These are phyloP conservation scores for Phylloscopus trochilus DNA, from an alignment of 2,113 vertebrate species.

Conservation along the genomic window DNA sequence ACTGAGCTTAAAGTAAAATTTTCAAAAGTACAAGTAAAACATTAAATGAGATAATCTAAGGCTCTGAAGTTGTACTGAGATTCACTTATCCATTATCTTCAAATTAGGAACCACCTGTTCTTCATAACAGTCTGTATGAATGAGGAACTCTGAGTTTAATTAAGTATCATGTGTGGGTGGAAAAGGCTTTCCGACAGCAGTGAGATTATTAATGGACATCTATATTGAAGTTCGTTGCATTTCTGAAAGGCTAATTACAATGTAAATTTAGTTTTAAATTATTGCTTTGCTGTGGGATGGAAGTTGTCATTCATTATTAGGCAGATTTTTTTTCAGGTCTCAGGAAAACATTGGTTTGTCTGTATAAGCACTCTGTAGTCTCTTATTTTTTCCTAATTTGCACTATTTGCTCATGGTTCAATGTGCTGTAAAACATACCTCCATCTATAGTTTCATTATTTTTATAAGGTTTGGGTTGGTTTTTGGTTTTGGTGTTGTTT, in stretches of 20 bases:
- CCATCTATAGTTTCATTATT: neutral
- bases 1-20: constrained; percentile 40
- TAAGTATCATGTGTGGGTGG: constrained; percentile 77
- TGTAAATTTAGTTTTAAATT: constrained; percentile 82
- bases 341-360: constrained; percentile 46
- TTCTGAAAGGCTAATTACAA: constrained; percentile 82
- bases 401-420: neutral
- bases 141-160: constrained; percentile 75
- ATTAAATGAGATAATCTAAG: constrained; percentile 51
- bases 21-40: constrained; percentile 50
- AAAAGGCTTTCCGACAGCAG: constrained; percentile 69
- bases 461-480: neutral
- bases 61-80: constrained; percentile 54
- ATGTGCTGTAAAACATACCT: neutral
- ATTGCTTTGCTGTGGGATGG: constrained; percentile 72
- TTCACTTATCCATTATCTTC: constrained; percentile 66
- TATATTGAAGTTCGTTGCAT: constrained; percentile 77
- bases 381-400: constrained; percentile 30
- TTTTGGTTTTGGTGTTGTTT: neutral
- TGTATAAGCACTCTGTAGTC: constrained; percentile 11
- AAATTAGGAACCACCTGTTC: constrained; percentile 75
- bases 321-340: constrained; percentile 1
- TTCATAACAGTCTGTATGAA: constrained; percentile 68
- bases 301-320: constrained; percentile 71
- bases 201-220: constrained; percentile 80